Evolutionary conservation across 2,888 invertebrate species (phyloP).

Genomic region (Arge pagana): DNA sequence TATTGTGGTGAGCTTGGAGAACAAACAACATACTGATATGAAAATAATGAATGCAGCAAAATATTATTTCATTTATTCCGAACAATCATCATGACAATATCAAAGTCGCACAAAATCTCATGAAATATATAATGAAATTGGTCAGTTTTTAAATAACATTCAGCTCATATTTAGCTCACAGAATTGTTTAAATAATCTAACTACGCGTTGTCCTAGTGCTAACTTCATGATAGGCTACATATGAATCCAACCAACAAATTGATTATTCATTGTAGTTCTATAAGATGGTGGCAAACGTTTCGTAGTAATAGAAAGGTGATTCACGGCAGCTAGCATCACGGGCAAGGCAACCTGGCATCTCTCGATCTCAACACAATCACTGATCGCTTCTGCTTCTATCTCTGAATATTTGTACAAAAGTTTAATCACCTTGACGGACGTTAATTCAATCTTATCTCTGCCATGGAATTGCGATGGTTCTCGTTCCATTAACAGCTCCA

Average conservation of each 20-base stretch:
- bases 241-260: constrained; percentile 48
- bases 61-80: too few relatives aligned
- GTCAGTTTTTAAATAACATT: too few relatives aligned
- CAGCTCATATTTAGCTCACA: too few relatives aligned
- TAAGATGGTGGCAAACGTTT: constrained; percentile 47
- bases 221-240: too few relatives aligned
- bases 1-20: too few relatives aligned
- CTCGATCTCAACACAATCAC: constrained; percentile 36
- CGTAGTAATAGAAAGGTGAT: constrained; percentile 45
- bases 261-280: constrained; percentile 41
- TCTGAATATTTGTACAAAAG: constrained; percentile 48
- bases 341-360: constrained; percentile 43
- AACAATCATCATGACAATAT: too few relatives aligned
- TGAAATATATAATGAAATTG: too few relatives aligned
- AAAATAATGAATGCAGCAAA: too few relatives aligned
- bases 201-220: too few relatives aligned
- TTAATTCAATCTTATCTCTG: constrained; percentile 32
- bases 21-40: too few relatives aligned
- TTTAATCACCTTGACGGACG: constrained; percentile 42
- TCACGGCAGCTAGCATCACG: constrained; percentile 47
- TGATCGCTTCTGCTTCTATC: constrained; percentile 14
- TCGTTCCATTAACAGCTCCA: constrained; percentile 44
- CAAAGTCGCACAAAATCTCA: too few relatives aligned
- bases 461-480: background rate
- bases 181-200: too few relatives aligned